Percentiles rank a stretch among this genome's conserved stretches.
Conservation (phyloP, 2,888 invertebrate genomes). For the Apocheima hispidaria region DNA sequence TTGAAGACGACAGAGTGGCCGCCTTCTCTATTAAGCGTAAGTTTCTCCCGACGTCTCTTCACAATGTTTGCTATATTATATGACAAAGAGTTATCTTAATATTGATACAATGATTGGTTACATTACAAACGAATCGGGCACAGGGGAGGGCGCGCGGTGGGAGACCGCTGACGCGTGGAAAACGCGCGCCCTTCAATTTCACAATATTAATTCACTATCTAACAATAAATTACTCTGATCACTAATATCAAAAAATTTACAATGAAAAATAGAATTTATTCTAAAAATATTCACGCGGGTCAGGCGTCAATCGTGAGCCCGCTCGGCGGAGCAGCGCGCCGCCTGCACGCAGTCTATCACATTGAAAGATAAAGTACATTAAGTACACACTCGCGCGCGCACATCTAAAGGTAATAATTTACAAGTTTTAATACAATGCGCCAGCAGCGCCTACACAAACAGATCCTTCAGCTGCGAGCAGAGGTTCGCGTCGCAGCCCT, state of each 20-base stretch:
- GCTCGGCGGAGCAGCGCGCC: conserved; percentile 78
- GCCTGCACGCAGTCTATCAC: conserved; percentile 80
- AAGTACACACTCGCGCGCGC: conserved; percentile 62
- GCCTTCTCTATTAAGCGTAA: conserved; percentile 82
- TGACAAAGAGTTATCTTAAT: conserved; percentile 72
- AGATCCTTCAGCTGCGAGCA: conserved; percentile 94
- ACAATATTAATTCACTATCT: conserved; percentile 82
- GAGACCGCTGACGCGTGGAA: conserved; percentile 70
- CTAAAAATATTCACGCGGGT: conserved; percentile 80
- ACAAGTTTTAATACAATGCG: conserved; percentile 67
- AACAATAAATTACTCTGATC: conserved; percentile 81
- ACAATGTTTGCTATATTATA: conserved; percentile 72
- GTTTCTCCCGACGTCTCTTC: conserved; percentile 77
- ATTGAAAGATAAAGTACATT: conserved; percentile 83
- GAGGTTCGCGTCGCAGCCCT: conserved; percentile 92
- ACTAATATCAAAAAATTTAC: conserved; percentile 84
- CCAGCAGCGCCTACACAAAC: conserved; percentile 89
- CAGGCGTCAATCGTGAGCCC: conserved; percentile 78
- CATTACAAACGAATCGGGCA: conserved; percentile 71
- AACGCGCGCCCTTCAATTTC: conserved; percentile 72
- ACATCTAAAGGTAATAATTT: conserved; percentile 76
- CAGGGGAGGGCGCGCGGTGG: conserved; percentile 70
- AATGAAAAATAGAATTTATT: conserved; percentile 85
- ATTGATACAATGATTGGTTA: conserved; percentile 83
- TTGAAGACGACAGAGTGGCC: conserved; percentile 76